Percentiles rank a stretch among this genome's conserved stretches.
These are phyloP conservation scores for Pogonomyrmex californicus DNA, from an alignment of 1,140 invertebrate species.

Conservation along the genomic window DNA sequence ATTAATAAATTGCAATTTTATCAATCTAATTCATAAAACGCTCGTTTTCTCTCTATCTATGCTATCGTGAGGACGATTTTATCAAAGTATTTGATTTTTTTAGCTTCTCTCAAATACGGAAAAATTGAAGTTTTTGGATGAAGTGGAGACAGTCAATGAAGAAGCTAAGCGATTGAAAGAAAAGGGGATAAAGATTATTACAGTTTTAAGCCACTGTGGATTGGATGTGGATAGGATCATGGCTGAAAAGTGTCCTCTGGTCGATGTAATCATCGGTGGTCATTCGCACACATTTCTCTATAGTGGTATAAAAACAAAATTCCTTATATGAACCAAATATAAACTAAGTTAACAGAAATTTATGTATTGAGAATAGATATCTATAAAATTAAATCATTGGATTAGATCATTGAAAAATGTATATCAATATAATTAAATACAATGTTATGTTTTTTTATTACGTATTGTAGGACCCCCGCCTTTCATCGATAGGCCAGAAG, in stretches of 20 bases:
- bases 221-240: conserved; percentile 91
- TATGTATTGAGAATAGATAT: neutral
- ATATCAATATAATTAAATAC: neutral
- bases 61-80: neutral
- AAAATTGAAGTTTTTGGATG: conserved; percentile 89
- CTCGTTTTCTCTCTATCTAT: neutral
- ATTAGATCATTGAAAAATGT: neutral
- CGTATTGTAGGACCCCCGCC: conserved; percentile 84
- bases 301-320: conserved; percentile 81
- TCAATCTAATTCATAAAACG: neutral
- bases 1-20: neutral
- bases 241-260: conserved; percentile 89
- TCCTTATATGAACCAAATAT: conserved; percentile 1
- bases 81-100: conserved; percentile 42
- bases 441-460: neutral
- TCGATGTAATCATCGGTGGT: conserved; percentile 95
- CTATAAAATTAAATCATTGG: neutral
- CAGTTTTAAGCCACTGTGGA: conserved; percentile 94
- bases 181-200: conserved; percentile 91
- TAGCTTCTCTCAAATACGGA: conserved; percentile 89
- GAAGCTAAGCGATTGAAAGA: conserved; percentile 89
- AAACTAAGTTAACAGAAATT: neutral
- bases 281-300: conserved; percentile 95
- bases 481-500: conserved; percentile 87
- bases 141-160: conserved; percentile 89